These are phyloP conservation scores for Ochropleura leucogaster DNA, from an alignment of 2,888 invertebrate genomes.

Conservation along the genomic window DNA sequence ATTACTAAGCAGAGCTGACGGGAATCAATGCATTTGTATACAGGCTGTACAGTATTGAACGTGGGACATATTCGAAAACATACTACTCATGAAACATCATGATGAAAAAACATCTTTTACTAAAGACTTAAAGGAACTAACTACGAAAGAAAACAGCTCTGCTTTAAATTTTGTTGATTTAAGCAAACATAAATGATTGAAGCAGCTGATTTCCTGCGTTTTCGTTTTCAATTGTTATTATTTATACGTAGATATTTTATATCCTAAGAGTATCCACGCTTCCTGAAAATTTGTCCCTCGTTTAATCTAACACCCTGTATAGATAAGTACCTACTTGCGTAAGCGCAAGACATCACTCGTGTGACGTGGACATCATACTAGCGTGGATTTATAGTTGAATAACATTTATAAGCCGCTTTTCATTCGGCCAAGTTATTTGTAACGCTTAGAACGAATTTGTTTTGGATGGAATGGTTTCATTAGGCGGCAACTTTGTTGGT, in stretches of 20 bases:
- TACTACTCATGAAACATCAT: not conserved
- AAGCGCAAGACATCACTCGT: conserved; percentile 77
- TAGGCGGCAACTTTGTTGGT: conserved; percentile 57
- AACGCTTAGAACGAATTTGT: conserved; percentile 70
- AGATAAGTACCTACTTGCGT: conserved; percentile 69
- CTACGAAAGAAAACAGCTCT: not conserved
- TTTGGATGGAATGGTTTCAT: conserved; percentile 47
- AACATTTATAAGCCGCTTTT: conserved; percentile 82
- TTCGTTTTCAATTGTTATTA: not conserved
- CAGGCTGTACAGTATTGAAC: conserved; percentile 5
- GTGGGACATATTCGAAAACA: not conserved
- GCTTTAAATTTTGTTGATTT: not conserved
- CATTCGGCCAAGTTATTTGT: conserved; percentile 73
- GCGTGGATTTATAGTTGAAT: conserved; percentile 69
- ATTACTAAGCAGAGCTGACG: conserved; percentile 81
- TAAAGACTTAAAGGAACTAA: not conserved
- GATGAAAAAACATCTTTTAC: not conserved
- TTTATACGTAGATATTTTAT: not conserved
- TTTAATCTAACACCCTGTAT: conserved; percentile 12
- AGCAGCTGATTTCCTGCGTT: not conserved
- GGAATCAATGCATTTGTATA: conserved; percentile 81
- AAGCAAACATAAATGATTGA: not conserved
- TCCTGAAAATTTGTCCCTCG: not conserved
- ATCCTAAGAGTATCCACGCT: not conserved
- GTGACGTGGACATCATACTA: conserved; percentile 62